A percentile compares a stretch with the other conserved stretches of the same genome.
These are phyloP conservation scores for Cordilura impudica DNA, from an alignment of 2,888 invertebrate species.

Conservation along the genomic window DNA sequence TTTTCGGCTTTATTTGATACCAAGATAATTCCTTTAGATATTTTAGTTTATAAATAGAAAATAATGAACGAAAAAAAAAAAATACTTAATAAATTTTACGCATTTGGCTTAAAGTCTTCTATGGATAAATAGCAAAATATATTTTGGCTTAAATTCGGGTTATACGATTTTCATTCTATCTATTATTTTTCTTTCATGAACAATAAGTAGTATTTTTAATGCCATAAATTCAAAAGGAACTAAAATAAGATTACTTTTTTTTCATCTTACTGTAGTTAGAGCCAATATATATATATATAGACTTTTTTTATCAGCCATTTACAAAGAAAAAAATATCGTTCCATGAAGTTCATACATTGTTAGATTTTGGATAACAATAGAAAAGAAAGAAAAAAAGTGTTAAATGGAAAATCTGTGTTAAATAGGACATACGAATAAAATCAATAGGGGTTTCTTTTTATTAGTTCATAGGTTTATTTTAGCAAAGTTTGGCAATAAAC, in stretches of 20 bases:
- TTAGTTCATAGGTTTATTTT: neutral
- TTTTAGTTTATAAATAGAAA: slow-evolving; percentile 20
- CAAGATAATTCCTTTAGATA: slow-evolving; percentile 40
- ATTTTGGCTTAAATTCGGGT: slow-evolving; percentile 53
- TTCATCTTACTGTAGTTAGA: neutral
- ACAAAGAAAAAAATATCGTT: too few relatives aligned
- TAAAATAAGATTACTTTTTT: slow-evolving; percentile 42
- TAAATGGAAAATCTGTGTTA: slow-evolving; percentile 40
- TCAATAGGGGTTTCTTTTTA: slow-evolving; percentile 1
- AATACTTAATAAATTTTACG: slow-evolving; percentile 55
- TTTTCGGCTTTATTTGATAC: neutral
- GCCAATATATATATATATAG: slow-evolving; percentile 3
- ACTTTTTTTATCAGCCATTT: slow-evolving; percentile 18
- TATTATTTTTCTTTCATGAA: slow-evolving; percentile 15
- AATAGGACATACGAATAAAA: neutral
- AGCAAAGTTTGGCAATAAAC: slow-evolving; percentile 19
- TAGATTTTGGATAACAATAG: slow-evolving; percentile 34
- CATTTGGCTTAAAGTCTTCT: slow-evolving; percentile 52
- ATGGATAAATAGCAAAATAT: slow-evolving; percentile 41
- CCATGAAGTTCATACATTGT: neutral
- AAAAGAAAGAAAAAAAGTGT: slow-evolving; percentile 40
- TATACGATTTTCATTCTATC: neutral
- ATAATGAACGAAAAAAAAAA: neutral
- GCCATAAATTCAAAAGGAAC: slow-evolving; percentile 48
- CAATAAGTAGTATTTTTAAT: slow-evolving; percentile 37